Evolutionary conservation across 30 jellyfish, hydroid and myxozoan genomes (phyloP), one percentile per base, ranked within the genome.

Genomic region (Aurelia aurita complex sp. Pacific): DNA sequence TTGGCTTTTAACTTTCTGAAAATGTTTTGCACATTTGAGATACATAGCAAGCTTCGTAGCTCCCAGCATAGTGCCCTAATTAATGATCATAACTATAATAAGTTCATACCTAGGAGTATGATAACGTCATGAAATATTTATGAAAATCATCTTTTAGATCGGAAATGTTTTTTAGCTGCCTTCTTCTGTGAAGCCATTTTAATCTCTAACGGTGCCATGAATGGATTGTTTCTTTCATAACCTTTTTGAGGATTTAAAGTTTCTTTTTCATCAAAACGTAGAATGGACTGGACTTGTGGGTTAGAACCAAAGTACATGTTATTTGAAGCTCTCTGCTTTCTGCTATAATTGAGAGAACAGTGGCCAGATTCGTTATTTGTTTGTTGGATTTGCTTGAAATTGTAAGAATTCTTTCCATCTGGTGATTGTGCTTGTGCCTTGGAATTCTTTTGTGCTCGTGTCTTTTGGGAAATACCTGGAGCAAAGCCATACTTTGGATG

Each of bases 401-500:
- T 61, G 70, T 23, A 61, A 17, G 36, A 2, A 17, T 12, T 3
- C 6, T 61, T 6, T 61, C 70, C 70, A n/a, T 61, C 34, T 0
- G 10, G 2, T 23, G 36, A 6, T 61, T 5, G 32, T 61, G 3
- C 1, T 61, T 17, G 13, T 0, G 12, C 36, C 12, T 5, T n/a
- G 16, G 18, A 64, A n/a, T 23, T 8, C 23, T 14, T 33, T 61
- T 5, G 32, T 61, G 3, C 1, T 61, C 4, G 13, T 0, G 12
- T 8, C 23, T 14, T 13, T 38, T 8, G 54, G 29, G 14, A 52
- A 14, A 33, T 34, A 9, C 32, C 12, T 38, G 77, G 34, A 1
- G 64, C 55, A 67, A 11, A 64, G 11, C 77, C 77, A 4, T 77
- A 77, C 46, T 64, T 64, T 19, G 77, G 77, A 64, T 75, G 85